Evolutionary conservation across 2,888 invertebrate genomes (phyloP).

Genomic region (Megalurothrips usitatus): DNA sequence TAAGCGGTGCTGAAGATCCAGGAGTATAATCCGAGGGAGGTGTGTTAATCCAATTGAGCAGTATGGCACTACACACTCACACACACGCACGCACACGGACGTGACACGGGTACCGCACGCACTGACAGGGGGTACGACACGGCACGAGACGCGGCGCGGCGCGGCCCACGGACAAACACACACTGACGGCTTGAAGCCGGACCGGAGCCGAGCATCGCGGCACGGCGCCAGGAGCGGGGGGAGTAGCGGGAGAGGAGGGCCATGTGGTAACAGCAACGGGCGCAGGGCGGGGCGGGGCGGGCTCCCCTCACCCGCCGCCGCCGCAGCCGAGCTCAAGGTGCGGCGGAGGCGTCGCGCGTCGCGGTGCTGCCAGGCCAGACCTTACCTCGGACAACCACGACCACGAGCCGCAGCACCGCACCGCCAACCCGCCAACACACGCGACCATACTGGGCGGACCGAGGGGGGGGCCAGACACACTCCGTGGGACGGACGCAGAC

Average conservation of each 20-base stretch:
- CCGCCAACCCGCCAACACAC: constrained; percentile 5
- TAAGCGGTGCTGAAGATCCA: no score
- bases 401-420: not conserved
- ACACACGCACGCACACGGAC: no score
- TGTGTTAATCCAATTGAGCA: no score
- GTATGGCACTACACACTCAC: no score
- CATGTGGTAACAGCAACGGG: not conserved
- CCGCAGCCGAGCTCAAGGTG: not conserved
- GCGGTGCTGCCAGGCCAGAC: not conserved
- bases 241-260: not conserved
- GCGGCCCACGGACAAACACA: no score
- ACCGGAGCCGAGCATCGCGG: no score
- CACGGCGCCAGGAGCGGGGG: not conserved
- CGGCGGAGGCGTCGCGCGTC: not conserved
- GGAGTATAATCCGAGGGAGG: no score
- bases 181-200: no score
- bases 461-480: not conserved
- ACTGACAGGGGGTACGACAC: no score
- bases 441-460: not conserved
- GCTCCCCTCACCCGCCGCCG: not conserved
- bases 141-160: no score
- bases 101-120: no score
- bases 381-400: not conserved
- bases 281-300: not conserved
- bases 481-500: no score